Evolutionary conservation across 2,797 vertebrate genomes (phyloP).

Genomic region (Anguilla megastoma): DNA sequence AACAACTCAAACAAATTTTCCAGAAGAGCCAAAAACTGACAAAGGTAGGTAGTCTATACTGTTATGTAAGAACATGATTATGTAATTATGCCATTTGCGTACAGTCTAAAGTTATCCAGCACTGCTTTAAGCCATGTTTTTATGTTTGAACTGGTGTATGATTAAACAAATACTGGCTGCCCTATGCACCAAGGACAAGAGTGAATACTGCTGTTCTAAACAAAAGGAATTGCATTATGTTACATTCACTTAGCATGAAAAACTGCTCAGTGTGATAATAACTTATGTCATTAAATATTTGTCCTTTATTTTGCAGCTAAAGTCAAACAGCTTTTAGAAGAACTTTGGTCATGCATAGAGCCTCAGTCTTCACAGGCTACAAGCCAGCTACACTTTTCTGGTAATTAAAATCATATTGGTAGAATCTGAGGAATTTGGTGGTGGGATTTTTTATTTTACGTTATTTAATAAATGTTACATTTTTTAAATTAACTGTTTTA

Average conservation of each 20-base stretch:
- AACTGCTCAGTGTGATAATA: neutral
- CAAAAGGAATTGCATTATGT: neutral
- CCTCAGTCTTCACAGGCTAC: slow-evolving; percentile 61
- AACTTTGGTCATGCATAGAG: slow-evolving; percentile 88
- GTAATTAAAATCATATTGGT: slow-evolving; percentile 48
- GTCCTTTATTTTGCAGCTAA: slow-evolving; percentile 72
- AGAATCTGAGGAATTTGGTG: neutral
- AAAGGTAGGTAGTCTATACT: slow-evolving; percentile 74
- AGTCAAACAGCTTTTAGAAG: slow-evolving; percentile 79
- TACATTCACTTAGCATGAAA: neutral
- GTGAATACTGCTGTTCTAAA: neutral
- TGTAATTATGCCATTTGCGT: too few species aligned
- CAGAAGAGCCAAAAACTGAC: slow-evolving; percentile 74
- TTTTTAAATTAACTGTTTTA: neutral
- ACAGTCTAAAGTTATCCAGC: neutral
- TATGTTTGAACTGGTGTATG: neutral
- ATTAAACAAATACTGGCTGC: neutral
- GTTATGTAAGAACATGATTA: neutral
- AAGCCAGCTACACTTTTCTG: slow-evolving; percentile 50
- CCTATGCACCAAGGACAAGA: neutral
- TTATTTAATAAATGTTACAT: neutral
- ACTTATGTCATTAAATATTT: slow-evolving; percentile 17
- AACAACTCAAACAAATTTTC: slow-evolving; percentile 76
- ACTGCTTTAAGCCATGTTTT: neutral
- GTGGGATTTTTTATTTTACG: neutral